A percentile compares a stretch with the other conserved stretches of the same genome.
Evolutionary conservation across 2,888 invertebrate species (phyloP).

Genomic region (Arctia plantaginis): DNA sequence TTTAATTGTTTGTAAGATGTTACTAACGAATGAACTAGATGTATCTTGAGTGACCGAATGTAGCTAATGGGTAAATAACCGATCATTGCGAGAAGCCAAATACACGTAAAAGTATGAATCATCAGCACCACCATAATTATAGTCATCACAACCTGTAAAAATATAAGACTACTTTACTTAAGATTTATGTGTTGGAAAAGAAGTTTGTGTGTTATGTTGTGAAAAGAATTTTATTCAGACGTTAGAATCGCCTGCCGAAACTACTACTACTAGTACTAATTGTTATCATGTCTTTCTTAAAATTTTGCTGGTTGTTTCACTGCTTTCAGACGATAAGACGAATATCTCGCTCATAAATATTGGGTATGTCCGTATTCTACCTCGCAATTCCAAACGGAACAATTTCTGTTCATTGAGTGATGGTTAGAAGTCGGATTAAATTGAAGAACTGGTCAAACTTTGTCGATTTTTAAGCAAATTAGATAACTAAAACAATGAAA

Average conservation of each 20-base stretch:
- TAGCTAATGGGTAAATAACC: constrained; percentile 63
- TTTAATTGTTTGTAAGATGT: neutral
- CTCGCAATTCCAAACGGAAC: neutral
- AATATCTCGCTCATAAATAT: neutral
- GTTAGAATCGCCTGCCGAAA: fast-evolving
- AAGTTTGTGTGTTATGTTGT: neutral
- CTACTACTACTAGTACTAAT: too few species aligned
- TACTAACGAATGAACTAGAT: constrained; percentile 74
- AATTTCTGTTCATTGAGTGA: neutral
- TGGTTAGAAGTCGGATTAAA: neutral
- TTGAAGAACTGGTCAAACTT: neutral
- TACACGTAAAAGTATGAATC: constrained; percentile 74
- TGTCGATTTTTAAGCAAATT: neutral
- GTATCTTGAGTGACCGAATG: constrained; percentile 72
- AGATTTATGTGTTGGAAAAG: neutral
- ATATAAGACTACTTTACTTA: constrained; percentile 11
- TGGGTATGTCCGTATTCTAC: neutral
- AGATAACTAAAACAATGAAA: neutral
- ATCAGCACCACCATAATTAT: constrained; percentile 66
- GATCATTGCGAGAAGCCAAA: constrained; percentile 71
- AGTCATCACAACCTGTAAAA: constrained; percentile 71
- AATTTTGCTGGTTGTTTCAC: neutral
- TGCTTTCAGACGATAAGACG: neutral
- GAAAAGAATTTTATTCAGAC: too few species aligned
- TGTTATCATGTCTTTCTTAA: neutral